Evolutionary conservation across 2,113 vertebrate genomes (phyloP), one percentile per base, ranked within the genome.

Genomic region (Tor tambroides): DNA sequence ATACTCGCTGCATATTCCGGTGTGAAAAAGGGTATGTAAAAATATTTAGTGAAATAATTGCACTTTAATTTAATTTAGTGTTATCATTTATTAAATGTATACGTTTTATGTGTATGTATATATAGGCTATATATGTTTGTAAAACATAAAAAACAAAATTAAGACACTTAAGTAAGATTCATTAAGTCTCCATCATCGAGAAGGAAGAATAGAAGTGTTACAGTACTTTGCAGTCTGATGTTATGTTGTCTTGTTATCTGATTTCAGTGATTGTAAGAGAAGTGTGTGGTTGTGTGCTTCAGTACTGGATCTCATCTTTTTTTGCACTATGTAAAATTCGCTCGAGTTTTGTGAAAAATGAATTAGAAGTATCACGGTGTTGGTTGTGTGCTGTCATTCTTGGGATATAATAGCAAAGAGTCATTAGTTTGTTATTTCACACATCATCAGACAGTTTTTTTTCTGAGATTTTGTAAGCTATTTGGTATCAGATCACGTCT

Each of bases 1-100:
- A 96, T 99, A 87, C 97, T 98, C n/a, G 97, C 97, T 23, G 97
- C 98, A 2, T 98, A 98, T 83, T 98, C 97, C 1, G 97, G 97
- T 21, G 95, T 96, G 89, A 63, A 83, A 63, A 81, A 89, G 35
- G 88, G 86, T 87, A 12, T 54, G 87, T 56, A n/a, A 23, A 32
- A 61, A 28, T 17, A 21, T 19, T 21, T 35, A 1, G 5, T 28
- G 11, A 51, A 49, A 51, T 19, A 26, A 12, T 30, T 51, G 6
- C 32, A 11, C 2, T 21, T 3, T 69, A 1, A 69, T 32, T 69
- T 19, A 2, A 35, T 21, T 38, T 12, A 11, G 5, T 54, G 9
- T 21, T 54, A 9, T 19, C 8, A 41, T 35, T 72, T 17, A 51
- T 51, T 17, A 17, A 5, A 51, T 51, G 1, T 51, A 51, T 51